Conservation (phyloP, 1,140 invertebrate species). For the Psilanteris sp. region DNA sequence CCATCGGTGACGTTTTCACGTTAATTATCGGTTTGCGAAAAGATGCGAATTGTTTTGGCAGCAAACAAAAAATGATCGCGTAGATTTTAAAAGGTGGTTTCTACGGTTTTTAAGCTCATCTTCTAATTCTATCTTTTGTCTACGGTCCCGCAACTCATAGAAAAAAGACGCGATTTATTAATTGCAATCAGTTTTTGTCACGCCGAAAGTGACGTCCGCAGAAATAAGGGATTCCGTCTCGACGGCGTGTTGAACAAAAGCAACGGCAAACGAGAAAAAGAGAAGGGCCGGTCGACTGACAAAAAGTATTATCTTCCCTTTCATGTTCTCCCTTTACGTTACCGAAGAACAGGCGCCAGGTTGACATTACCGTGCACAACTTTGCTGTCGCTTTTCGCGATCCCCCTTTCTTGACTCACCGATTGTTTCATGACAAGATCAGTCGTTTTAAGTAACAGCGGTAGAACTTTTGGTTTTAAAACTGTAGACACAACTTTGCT, state of each 20-base stretch:
- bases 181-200: conserved; percentile 39
- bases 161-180: conserved; percentile 35
- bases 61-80: not conserved
- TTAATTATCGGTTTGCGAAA: conserved; percentile 34
- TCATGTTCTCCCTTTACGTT: conserved; percentile 33
- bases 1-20: conserved; percentile 11
- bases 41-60: conserved; percentile 18
- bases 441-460: too few species aligned
- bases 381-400: conserved; percentile 9
- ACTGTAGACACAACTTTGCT: too few species aligned
- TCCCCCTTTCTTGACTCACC: not conserved
- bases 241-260: conserved; percentile 36
- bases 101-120: not conserved
- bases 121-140: not conserved
- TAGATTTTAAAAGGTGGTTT: not conserved
- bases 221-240: conserved; percentile 36
- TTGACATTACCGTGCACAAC: conserved; percentile 17
- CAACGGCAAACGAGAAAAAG: conserved; percentile 35
- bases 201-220: conserved; percentile 9
- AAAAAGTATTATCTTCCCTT: conserved; percentile 58
- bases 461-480: too few species aligned
- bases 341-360: conserved; percentile 29
- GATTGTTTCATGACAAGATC: conserved; percentile 8
- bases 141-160: not conserved
- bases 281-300: conserved; percentile 41